These are phyloP conservation scores for Brachionus rotundiformis DNA, from an alignment of 1,140 invertebrate genomes.

Conservation along the genomic window DNA sequence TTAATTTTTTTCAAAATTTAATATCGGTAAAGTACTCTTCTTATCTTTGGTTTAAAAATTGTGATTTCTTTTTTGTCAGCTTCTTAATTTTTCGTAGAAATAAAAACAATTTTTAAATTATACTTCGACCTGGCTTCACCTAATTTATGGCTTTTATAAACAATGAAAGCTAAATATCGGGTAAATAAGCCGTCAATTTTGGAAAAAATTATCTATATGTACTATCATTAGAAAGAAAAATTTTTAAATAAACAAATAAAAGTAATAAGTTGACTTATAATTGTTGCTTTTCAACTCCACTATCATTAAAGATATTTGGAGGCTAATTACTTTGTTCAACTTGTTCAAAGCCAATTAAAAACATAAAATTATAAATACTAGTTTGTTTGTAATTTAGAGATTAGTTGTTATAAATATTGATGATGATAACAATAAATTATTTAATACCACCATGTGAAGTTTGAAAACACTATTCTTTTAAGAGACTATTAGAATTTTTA, in stretches of 20 bases:
- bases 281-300: not conserved
- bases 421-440: not conserved
- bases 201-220: not conserved
- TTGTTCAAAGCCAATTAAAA: not conserved
- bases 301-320: not conserved
- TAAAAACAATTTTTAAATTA: not conserved
- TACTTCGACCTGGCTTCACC: not conserved
- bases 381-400: not conserved
- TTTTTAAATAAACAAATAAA: not conserved
- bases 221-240: not conserved
- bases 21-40: not conserved
- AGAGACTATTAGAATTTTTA: no score
- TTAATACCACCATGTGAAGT: not conserved
- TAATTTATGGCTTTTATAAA: not conserved
- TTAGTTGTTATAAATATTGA: not conserved
- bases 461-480: not conserved
- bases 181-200: not conserved
- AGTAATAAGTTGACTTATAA: not conserved
- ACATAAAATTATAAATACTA: not conserved
- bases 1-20: not conserved
- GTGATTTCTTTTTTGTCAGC: not conserved
- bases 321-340: conserved; percentile 3
- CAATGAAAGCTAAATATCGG: not conserved
- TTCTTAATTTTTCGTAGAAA: conserved; percentile 9
- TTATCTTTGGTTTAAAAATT: not conserved